A percentile compares a stretch with the other conserved stretches of the same genome.
Evolutionary conservation across 2,797 vertebrate genomes (phyloP).

Genomic region (Onychomys leucogaster): DNA sequence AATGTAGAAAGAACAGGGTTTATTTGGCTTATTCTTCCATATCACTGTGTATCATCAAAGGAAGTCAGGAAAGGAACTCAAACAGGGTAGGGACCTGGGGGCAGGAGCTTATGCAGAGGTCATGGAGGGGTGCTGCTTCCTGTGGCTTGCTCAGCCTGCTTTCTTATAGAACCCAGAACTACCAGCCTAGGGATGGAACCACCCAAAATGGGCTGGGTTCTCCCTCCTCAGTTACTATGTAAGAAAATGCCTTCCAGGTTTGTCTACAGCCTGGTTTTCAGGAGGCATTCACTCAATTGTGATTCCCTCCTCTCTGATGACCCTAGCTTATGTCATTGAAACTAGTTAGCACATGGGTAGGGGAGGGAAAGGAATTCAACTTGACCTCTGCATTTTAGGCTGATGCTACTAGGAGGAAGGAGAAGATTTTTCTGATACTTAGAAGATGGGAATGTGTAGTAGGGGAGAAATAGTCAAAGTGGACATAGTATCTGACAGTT

Average conservation of each 20-base stretch:
- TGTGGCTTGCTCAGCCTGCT: not conserved
- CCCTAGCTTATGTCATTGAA: not conserved
- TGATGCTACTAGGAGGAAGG: not conserved
- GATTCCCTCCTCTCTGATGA: not conserved
- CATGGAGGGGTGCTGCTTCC: too few relatives aligned
- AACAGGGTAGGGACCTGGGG: too few relatives aligned
- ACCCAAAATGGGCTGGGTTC: not conserved
- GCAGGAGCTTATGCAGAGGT: not conserved
- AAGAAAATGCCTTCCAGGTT: not conserved
- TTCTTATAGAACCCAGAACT: not conserved
- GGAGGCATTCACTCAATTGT: not conserved
- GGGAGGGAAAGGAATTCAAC: constrained; percentile 19
- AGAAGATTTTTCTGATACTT: constrained; percentile 5
- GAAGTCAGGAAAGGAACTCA: not conserved
- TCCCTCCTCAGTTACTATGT: not conserved
- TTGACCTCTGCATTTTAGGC: constrained; percentile 36
- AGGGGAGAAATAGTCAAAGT: not conserved
- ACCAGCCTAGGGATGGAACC: not conserved
- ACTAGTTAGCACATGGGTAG: not conserved
- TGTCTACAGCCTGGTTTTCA: not conserved
- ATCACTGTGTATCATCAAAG: not conserved
- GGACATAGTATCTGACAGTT: not conserved
- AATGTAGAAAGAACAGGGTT: not conserved
- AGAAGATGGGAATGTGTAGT: not conserved
- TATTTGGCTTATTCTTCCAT: not conserved